phyloP scores from a whole-genome alignment of 2,888 invertebrate genomes.

The Pyralis farinalis region DNA sequence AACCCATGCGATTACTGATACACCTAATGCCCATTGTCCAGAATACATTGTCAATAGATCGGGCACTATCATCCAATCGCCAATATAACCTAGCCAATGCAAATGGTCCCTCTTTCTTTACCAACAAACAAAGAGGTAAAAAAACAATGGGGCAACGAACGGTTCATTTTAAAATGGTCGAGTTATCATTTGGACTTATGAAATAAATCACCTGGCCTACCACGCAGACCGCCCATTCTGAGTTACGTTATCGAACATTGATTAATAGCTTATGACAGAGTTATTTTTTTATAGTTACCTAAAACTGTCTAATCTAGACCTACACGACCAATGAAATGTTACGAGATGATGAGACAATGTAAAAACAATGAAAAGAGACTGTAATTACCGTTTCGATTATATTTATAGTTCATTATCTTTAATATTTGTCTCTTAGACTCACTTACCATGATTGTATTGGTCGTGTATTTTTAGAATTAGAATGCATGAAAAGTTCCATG shows the following conservation, averaged over 20 bases:
- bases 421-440: no score
- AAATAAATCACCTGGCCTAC: constrained; percentile 65
- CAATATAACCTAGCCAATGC: constrained; percentile 41
- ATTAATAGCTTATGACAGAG: constrained; percentile 68
- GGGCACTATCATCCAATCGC: constrained; percentile 47
- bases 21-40: constrained; percentile 55
- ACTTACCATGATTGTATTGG: no score
- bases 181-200: constrained; percentile 44
- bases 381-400: no score
- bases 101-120: constrained; percentile 21
- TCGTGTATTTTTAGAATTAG: no score
- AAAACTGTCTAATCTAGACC: constrained; percentile 45
- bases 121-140: constrained; percentile 1
- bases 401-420: no score
- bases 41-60: constrained; percentile 46
- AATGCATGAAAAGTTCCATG: no score
- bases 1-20: constrained; percentile 40
- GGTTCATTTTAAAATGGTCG: constrained; percentile 28
- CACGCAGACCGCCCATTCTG: constrained; percentile 67
- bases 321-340: constrained; percentile 27
- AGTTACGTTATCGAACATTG: constrained; percentile 68
- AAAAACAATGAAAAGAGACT: no score
- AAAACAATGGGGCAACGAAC: neutral
- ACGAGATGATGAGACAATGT: constrained; percentile 11
- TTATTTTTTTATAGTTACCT: constrained; percentile 62